phyloP scores from a whole-genome alignment of 2,113 vertebrate species.

The Eulemur macaco region DNA sequence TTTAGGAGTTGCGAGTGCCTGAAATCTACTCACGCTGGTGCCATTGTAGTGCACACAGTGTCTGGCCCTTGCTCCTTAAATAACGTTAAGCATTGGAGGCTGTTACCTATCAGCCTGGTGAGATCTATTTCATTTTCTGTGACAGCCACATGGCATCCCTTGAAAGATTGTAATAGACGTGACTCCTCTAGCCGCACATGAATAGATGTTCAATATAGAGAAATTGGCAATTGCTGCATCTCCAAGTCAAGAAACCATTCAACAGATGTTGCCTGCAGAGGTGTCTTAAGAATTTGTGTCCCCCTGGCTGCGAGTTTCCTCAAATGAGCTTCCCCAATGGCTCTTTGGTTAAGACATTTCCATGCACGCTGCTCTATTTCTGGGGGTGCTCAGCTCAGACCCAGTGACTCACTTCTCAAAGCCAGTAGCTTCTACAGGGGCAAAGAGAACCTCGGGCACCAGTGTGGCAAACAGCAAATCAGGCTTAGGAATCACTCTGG shows the following conservation, averaged over 20 bases:
- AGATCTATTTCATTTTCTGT: background rate
- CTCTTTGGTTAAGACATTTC: background rate
- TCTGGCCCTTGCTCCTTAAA: background rate
- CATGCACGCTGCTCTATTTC: background rate
- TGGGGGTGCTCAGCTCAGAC: background rate
- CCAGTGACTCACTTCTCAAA: background rate
- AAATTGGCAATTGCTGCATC: background rate
- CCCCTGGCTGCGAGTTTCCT: background rate
- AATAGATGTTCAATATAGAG: background rate
- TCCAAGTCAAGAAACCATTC: background rate
- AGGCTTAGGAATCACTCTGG: background rate
- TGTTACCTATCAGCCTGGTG: background rate
- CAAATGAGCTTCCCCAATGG: background rate
- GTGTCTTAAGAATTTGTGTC: background rate
- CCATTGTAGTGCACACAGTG: background rate
- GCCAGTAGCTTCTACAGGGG: background rate
- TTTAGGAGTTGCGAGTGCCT: background rate
- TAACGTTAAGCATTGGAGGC: background rate
- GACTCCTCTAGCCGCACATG: background rate
- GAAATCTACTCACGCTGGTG: background rate
- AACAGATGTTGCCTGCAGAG: background rate
- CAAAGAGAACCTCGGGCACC: background rate
- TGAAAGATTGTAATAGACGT: background rate
- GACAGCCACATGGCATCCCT: background rate
- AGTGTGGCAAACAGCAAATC: background rate